Conservation (phyloP, 1,140 invertebrate species). For the Drosophila funebris region DNA sequence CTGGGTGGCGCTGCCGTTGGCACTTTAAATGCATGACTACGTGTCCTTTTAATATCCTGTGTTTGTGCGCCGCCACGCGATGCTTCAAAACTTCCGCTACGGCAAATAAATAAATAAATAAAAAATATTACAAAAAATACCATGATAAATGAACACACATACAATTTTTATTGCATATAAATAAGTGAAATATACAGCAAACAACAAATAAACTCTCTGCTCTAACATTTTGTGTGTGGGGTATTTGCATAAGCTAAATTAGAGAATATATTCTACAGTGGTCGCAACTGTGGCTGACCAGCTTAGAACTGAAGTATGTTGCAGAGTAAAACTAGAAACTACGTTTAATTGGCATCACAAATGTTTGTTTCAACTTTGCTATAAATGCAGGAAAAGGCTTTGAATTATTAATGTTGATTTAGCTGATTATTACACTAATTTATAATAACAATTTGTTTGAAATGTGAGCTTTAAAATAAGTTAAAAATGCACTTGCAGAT, state of each 20-base stretch:
- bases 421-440: no score
- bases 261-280: no score
- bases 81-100: conserved; percentile 64
- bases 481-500: no score
- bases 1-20: conserved; percentile 39
- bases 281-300: no score
- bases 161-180: conserved; percentile 4
- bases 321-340: no score
- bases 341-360: background rate
- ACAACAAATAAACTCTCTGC: background rate
- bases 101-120: conserved; percentile 67
- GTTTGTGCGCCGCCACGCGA: conserved; percentile 38
- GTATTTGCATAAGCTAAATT: background rate
- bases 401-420: no score
- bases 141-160: conserved; percentile 35
- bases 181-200: background rate
- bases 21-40: conserved; percentile 75
- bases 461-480: no score
- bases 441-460: no score
- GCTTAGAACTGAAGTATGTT: no score
- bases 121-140: no score
- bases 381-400: no score
- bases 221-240: background rate
- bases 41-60: conserved; percentile 78
- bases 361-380: no score